Evolutionary conservation across 2,797 vertebrate genomes (phyloP), one percentile per base, ranked within the genome.

Genomic region (Chiroxiphia lanceolata): DNA sequence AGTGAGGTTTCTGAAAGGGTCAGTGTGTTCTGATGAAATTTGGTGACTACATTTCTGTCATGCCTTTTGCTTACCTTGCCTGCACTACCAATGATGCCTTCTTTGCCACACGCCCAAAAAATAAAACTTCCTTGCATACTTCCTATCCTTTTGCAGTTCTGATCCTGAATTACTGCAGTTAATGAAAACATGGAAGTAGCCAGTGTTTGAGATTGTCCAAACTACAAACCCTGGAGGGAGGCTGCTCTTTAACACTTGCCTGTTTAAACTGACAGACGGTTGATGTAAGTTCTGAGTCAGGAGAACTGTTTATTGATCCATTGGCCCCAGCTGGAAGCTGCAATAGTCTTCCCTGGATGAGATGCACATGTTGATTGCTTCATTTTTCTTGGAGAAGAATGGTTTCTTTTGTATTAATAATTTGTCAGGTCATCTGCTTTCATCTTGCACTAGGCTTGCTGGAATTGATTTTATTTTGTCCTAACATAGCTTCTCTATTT

Each of bases 381-480:
- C 54, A 26, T 82, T 93, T 91, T 75, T 82, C 65, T 54, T 86
- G 74, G 36, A 90, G 85, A 83, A 76, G 85, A 90, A 69, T 48
- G 23, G 18, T 65, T 94, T 94, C n/a, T 90, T 94, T 59, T 72
- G 8, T 83, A 72, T 76, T 83, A 87, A 82, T 95, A 72, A 83
- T 88, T 95, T 72, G 53, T 91, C 54, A 84, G 74, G n/a, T 84
- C 72, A 71, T 76, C 72, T 93, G 72, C 74, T 91, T 90, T 88
- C 59, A 76, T 93, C 64, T 81, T 95, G 79, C 63, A 64, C 70
- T 79, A 72, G 74, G 61, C 64, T 84, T 72, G 42, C 87, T 90
- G 85, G 50, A 95, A 82, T 53, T 67, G 70, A 61, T 91, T 78
- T 1, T 48, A 17, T 84, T 90, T 94, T 90, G 44, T 84, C 77